Conservation (phyloP, 2,888 invertebrate genomes). For the Archips xylosteana region DNA sequence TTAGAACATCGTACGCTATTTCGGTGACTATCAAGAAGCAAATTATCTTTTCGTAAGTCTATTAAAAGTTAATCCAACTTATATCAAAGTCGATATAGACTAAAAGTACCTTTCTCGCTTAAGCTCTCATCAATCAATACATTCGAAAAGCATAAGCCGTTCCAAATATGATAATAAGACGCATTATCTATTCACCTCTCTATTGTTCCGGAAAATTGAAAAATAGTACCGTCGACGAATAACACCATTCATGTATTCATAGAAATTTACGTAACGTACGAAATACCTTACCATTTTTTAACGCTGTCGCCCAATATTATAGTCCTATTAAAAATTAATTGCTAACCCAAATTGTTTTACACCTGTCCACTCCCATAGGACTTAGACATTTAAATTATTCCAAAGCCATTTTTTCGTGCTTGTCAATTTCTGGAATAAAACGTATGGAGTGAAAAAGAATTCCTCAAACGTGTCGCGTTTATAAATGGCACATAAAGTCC, state of each 20-base stretch:
- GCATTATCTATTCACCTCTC: slow-evolving; percentile 67
- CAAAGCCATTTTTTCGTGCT: slow-evolving; percentile 5
- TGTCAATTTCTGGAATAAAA: slow-evolving; percentile 16
- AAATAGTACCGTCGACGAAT: slow-evolving; percentile 67
- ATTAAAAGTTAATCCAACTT: slow-evolving; percentile 30
- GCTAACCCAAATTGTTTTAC: slow-evolving; percentile 23
- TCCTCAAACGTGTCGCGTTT: slow-evolving; percentile 20
- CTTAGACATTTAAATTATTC: slow-evolving; percentile 24
- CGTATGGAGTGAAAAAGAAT: slow-evolving; percentile 24
- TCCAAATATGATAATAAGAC: slow-evolving; percentile 62
- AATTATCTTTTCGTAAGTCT: slow-evolving; percentile 17
- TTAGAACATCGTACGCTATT: background rate
- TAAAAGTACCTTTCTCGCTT: slow-evolving; percentile 7
- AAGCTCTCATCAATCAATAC: slow-evolving; percentile 58
- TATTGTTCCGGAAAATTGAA: slow-evolving; percentile 83
- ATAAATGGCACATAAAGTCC: slow-evolving; percentile 29
- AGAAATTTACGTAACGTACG: slow-evolving; percentile 47
- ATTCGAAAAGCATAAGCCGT: slow-evolving; percentile 47
- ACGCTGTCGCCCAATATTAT: slow-evolving; percentile 19
- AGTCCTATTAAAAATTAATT: slow-evolving; percentile 21
- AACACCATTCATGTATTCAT: slow-evolving; percentile 79
- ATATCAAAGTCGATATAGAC: slow-evolving; percentile 30
- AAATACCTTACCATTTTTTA: background rate
- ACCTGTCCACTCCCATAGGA: slow-evolving; percentile 34
- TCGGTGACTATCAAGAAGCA: background rate